phyloP scores from a whole-genome alignment of 2,797 vertebrate species.

The Myotis findleyi region DNA sequence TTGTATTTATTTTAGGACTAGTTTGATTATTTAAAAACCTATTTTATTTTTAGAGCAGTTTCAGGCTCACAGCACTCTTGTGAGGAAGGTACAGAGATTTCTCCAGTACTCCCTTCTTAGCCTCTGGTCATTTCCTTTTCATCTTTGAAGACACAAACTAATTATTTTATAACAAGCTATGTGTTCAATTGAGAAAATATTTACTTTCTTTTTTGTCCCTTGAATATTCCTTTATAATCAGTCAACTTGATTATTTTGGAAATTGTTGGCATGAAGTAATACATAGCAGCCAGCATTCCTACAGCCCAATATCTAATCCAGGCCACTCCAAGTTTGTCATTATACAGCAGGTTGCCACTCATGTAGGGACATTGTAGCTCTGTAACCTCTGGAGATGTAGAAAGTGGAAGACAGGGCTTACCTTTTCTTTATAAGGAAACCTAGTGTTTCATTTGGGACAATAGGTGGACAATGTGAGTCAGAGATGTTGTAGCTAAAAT shows the following conservation, averaged over 20 bases:
- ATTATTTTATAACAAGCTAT: not conserved
- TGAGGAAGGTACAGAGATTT: not conserved
- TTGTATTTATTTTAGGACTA: not conserved
- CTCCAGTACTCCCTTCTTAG: not conserved
- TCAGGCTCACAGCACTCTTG: not conserved
- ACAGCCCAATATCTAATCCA: not conserved
- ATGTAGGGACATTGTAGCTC: not conserved
- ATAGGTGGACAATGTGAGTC: too few relatives aligned
- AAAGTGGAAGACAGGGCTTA: not conserved
- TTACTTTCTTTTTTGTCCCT: not conserved
- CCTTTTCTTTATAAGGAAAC: not conserved
- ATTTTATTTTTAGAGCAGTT: not conserved
- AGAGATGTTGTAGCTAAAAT: not conserved
- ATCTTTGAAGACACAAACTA: conserved; percentile 4
- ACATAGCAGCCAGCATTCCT: not conserved
- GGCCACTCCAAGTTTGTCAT: not conserved
- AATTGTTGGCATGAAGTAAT: not conserved
- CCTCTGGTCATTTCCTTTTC: conserved; percentile 20
- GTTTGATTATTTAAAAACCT: not conserved
- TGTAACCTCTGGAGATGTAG: not conserved
- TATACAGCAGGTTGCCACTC: not conserved
- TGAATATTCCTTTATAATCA: not conserved
- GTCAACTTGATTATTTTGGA: not conserved
- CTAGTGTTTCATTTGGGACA: not conserved
- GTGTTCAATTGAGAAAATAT: not conserved